phyloP scores from a whole-genome alignment of 2,113 vertebrate species.

The Stegostoma tigrinum region DNA sequence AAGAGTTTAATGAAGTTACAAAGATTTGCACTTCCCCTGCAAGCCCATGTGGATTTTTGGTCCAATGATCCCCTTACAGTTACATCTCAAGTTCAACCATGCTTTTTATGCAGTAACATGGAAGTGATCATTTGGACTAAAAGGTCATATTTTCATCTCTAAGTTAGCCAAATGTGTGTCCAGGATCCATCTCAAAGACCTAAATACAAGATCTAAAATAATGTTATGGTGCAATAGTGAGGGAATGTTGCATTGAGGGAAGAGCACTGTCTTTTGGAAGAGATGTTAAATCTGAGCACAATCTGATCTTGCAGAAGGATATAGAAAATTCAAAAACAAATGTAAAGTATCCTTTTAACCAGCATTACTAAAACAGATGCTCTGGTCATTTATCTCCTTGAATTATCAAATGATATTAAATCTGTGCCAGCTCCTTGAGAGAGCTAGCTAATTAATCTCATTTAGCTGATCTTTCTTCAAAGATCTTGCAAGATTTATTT shows the following conservation, averaged over 20 bases:
- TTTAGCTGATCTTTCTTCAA: neutral
- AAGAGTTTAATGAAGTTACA: neutral
- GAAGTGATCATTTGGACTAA: neutral
- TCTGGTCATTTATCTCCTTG: neutral
- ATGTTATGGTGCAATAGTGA: neutral
- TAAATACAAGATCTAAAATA: neutral
- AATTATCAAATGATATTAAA: neutral
- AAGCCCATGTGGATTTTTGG: neutral
- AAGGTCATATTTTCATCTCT: neutral
- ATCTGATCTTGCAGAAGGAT: neutral
- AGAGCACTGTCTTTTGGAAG: neutral
- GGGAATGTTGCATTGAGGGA: neutral
- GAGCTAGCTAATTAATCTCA: neutral
- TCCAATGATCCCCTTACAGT: neutral
- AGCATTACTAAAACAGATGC: neutral
- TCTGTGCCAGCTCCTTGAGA: neutral
- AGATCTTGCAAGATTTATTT: neutral
- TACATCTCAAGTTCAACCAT: neutral
- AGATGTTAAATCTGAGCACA: neutral
- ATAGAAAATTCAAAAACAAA: neutral
- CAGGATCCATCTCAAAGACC: neutral
- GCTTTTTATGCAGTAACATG: neutral
- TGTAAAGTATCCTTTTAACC: neutral
- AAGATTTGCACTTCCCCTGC: neutral
- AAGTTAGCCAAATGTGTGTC: neutral